phyloP scores from a whole-genome alignment of 2,113 vertebrate genomes.

The Gymnorhina tibicen region DNA sequence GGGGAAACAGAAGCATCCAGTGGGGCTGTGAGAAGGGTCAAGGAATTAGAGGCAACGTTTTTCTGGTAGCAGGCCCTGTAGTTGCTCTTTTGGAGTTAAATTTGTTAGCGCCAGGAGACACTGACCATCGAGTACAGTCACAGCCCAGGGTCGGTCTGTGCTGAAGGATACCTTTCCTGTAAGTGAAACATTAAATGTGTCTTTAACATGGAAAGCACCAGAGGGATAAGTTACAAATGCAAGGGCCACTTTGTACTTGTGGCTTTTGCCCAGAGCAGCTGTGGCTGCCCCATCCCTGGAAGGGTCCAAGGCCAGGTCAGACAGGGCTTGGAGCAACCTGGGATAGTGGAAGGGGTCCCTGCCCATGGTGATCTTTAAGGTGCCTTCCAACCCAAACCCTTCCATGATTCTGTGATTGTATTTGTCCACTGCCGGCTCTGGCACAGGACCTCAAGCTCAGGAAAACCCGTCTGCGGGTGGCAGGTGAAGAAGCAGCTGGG shows the following conservation, averaged over 20 bases:
- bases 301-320: not conserved
- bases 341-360: not conserved
- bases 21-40: not conserved
- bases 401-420: rapidly evolving
- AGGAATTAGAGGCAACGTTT: not conserved
- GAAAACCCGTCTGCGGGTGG: not conserved
- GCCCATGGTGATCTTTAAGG: not conserved
- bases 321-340: not conserved
- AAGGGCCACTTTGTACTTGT: no score
- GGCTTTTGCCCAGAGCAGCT: not conserved
- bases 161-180: not conserved
- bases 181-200: no score
- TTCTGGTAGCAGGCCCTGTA: not conserved
- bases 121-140: not conserved
- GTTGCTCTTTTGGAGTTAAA: not conserved
- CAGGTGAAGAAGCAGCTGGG: not conserved
- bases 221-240: not conserved
- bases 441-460: not conserved
- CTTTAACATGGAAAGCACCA: not conserved
- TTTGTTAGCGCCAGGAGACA: not conserved
- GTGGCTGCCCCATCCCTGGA: not conserved
- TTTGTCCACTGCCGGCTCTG: not conserved
- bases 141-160: not conserved
- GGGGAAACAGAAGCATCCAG: not conserved
- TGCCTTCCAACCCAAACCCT: not conserved